Evolutionary conservation across 2,797 vertebrate species (phyloP).

Genomic region (Cichlasoma orientale): DNA sequence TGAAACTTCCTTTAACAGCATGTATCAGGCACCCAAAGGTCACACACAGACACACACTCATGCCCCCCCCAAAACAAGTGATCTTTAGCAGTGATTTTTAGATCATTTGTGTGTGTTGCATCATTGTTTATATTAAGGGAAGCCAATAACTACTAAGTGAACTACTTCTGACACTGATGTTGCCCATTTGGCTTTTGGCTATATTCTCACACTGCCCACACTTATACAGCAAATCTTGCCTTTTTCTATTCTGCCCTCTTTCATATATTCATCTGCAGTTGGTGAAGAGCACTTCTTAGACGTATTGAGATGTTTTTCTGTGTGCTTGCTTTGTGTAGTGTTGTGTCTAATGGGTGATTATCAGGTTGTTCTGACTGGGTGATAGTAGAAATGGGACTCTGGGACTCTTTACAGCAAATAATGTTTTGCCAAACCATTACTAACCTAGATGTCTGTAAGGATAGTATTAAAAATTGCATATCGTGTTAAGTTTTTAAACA

Average conservation of each 20-base stretch:
- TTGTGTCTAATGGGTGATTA: not conserved
- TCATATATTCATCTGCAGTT: not conserved
- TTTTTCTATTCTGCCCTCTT: not conserved
- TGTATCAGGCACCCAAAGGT: conserved; percentile 57
- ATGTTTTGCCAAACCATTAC: not conserved
- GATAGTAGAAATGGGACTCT: conserved; percentile 20
- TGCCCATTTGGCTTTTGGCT: not conserved
- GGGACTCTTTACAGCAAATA: not conserved
- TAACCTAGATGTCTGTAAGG: not conserved
- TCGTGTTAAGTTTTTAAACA: not conserved
- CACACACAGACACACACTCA: conserved; percentile 12
- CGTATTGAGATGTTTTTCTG: not conserved
- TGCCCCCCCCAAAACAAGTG: not conserved
- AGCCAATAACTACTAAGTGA: not conserved
- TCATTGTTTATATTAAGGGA: not conserved
- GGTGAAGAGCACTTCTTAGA: not conserved
- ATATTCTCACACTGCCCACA: not conserved
- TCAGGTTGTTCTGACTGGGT: not conserved
- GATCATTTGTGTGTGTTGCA: not conserved
- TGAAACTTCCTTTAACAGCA: conserved; percentile 51
- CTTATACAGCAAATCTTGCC: not conserved
- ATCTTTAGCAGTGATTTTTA: conserved; percentile 14
- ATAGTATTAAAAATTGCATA: not conserved
- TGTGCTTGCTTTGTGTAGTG: conserved; percentile 8
- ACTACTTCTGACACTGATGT: not conserved